Conservation (phyloP, 1,140 invertebrate genomes). For the Eriocheir sinensis region DNA sequence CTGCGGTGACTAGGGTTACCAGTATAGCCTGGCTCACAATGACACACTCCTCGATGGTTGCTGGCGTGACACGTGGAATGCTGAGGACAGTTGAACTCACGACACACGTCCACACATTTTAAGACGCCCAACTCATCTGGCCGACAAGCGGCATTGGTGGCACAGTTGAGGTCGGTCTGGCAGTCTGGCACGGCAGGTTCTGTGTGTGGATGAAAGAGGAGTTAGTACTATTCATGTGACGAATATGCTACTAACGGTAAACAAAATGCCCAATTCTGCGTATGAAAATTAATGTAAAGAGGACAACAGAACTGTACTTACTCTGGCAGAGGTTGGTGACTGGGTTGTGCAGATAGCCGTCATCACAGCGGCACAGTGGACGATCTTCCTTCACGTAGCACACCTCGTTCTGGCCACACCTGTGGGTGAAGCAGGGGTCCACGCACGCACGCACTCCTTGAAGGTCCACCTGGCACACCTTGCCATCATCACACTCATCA, state of each 20-base stretch:
- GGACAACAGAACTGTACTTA: conserved; percentile 67
- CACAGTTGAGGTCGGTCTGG: conserved; percentile 88
- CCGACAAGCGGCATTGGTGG: conserved; percentile 85
- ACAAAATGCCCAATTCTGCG: too few species aligned
- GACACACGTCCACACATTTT: conserved; percentile 90
- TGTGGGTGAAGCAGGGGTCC: conserved; percentile 89
- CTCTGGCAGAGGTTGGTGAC: conserved; percentile 90
- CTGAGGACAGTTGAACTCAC: conserved; percentile 90
- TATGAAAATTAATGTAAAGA: too few species aligned
- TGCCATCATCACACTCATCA: conserved; percentile 86
- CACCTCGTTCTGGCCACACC: conserved; percentile 90
- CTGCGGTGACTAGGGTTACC: conserved; percentile 94
- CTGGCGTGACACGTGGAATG: conserved; percentile 91
- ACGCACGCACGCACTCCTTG: conserved; percentile 87
- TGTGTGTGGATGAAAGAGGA: conserved; percentile 45
- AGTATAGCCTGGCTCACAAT: conserved; percentile 89
- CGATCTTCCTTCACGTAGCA: conserved; percentile 87
- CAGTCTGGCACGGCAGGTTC: conserved; percentile 91
- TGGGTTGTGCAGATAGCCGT: conserved; percentile 91
- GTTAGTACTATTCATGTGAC: neutral
- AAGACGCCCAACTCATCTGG: conserved; percentile 92
- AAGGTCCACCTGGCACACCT: conserved; percentile 83
- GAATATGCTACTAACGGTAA: too few species aligned
- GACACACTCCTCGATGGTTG: conserved; percentile 89
- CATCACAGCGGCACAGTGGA: conserved; percentile 89